Percentiles rank a stretch among this genome's conserved stretches.
These are phyloP conservation scores for Fulica atra DNA, from an alignment of 2,113 vertebrate species.

Conservation along the genomic window DNA sequence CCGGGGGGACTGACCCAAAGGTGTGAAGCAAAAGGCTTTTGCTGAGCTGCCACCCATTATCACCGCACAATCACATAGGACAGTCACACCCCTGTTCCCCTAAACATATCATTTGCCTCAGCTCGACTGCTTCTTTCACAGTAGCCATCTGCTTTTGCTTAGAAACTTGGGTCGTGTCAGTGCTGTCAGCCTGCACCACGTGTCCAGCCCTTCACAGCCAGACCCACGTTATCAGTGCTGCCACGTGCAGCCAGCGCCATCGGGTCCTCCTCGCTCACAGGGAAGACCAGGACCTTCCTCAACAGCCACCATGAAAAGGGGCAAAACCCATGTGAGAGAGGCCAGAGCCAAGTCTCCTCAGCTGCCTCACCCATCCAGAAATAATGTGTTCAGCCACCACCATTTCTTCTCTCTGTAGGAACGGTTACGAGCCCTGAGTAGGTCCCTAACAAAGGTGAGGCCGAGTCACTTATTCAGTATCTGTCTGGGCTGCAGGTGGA, in stretches of 20 bases:
- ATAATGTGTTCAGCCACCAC: background rate
- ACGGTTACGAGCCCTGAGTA: background rate
- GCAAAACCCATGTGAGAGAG: background rate
- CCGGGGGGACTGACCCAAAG: background rate
- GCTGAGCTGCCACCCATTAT: background rate
- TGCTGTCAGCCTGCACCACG: background rate
- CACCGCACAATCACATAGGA: background rate
- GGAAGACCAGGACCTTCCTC: background rate
- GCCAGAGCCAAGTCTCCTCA: background rate
- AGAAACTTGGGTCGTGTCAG: background rate
- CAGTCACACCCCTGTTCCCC: background rate
- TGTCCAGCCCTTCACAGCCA: background rate
- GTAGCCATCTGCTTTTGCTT: background rate
- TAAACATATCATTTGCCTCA: background rate
- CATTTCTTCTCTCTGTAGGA: background rate
- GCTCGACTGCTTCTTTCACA: background rate
- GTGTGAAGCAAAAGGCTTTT: background rate
- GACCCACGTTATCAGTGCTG: background rate
- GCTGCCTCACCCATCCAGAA: background rate
- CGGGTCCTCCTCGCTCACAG: too few species aligned
- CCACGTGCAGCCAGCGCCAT: background rate
- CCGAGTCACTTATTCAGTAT: fast-evolving
- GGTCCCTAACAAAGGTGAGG: background rate
- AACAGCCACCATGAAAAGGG: background rate
- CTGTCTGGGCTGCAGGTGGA: background rate